Base-by-base conservation (phyloP, 2,797 vertebrate species). In the Spinibarbus caldwelli region DNA sequence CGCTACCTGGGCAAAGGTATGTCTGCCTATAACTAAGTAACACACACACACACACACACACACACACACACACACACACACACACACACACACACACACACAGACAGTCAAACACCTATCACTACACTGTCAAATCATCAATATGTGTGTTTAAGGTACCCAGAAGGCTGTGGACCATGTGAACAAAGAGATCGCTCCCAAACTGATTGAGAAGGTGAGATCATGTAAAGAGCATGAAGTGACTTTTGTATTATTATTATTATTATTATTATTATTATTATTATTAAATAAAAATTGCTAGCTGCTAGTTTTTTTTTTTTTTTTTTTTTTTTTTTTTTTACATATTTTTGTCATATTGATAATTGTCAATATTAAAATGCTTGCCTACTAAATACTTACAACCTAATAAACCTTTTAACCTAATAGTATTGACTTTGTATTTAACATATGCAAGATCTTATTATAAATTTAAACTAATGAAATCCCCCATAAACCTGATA, bases 91-190 rank as follows among this genome's bases (percentile, higher is more conserved):
- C 17, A 45, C 12, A 47, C 45, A 4, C 34, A 6, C 36, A 0
- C n/a, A n/a, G n/a, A n/a, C n/a, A n/a, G n/a, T n/a, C n/a, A n/a
- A n/a, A n/a, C n/a, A n/a, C n/a, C n/a, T n/a, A n/a, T n/a, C n/a
- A n/a, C n/a, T n/a, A n/a, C n/a, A n/a, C n/a, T n/a, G 36, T 36
- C 36, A 6, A 36, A 36, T 36, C 36, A 36, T 36, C 36, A 36
- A 36, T 6, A 36, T 36, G 36, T 36, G 36, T 36, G 45, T 36
- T 67, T 3, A 88, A 97, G 97, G 96, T 0, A 96, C 97, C 0
- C 17, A 92, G 29, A 97, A 97, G 90, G 97, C 97, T 0, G 96
- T 97, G 89, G 95, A 96, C 0, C 95, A 97, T 41, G 95, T 97
- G 81, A 97, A 97, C 92, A 96, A 96, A 86, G 95, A 95, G 52